Percentiles rank a stretch among this genome's conserved stretches.
These are phyloP conservation scores for Allacma fusca DNA, from an alignment of 2,888 invertebrate genomes.

Conservation along the genomic window DNA sequence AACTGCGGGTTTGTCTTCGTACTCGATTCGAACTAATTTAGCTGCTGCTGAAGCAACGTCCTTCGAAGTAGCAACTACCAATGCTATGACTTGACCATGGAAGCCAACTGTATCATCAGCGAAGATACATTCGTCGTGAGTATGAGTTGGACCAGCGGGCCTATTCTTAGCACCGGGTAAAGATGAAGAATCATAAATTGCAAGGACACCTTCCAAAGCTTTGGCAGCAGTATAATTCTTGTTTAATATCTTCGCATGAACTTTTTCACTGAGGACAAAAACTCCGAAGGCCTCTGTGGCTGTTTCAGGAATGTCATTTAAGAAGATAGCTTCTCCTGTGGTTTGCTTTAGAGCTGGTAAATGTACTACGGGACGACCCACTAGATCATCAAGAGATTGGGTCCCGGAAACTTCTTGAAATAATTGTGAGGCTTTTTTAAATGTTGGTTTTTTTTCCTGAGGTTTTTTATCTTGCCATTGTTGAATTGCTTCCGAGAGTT, in stretches of 20 bases:
- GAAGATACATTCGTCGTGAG: conserved; percentile 64
- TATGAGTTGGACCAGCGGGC: conserved; percentile 64
- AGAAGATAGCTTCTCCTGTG: conserved; percentile 73
- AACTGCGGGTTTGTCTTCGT: conserved; percentile 81
- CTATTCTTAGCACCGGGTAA: conserved; percentile 62
- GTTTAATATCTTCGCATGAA: conserved; percentile 80
- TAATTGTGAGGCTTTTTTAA: neutral
- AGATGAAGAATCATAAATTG: conserved; percentile 78
- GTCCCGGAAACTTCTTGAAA: conserved; percentile 10
- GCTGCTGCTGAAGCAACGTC: conserved; percentile 82
- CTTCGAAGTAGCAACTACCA: conserved; percentile 80
- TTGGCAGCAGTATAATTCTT: conserved; percentile 80
- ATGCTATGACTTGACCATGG: conserved; percentile 83
- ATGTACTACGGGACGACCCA: conserved; percentile 85
- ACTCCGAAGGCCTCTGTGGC: conserved; percentile 72
- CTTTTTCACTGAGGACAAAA: conserved; percentile 79
- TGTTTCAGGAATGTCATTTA: conserved; percentile 83
- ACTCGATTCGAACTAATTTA: conserved; percentile 78
- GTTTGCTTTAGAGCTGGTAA: conserved; percentile 86
- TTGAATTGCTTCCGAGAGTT: neutral
- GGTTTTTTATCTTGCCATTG: conserved; percentile 16
- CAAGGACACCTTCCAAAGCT: conserved; percentile 77
- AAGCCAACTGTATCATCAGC: conserved; percentile 56
- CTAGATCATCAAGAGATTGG: conserved; percentile 65
- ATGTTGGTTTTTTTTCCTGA: neutral